Evolutionary conservation across 2,888 invertebrate genomes (phyloP), one percentile per base, ranked within the genome.

Genomic region (Pyrrhia umbra): DNA sequence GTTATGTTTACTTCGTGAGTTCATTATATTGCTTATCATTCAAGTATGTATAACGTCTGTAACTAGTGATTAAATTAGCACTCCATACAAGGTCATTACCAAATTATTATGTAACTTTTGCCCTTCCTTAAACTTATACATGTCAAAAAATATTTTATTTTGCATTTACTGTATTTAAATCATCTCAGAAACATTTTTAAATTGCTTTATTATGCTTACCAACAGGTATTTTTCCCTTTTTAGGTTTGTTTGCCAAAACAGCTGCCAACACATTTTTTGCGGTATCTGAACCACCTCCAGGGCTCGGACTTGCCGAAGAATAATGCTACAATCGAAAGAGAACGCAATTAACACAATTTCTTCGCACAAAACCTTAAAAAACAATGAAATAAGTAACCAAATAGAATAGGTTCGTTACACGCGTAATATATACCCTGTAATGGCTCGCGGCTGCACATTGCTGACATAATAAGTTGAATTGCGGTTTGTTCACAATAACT

Each of bases 201-300:
- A 42, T 16, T 15, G 10, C 18, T 34, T 52, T 34, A 25, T 47
- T 52, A 43, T 25, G 82, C 95, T 91, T 88, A 95, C 95, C 95
- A 85, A 93, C 90, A 81, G 95, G 95, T 79, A 94, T 94, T 90
- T 94, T 94, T 43, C 94, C 93, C 73, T 90, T 90, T 86, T 95
- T 95, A 3, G 94, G 93, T 85, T 90, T 94, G 86, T 95, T 95
- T 78, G 93, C 90, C 81, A 95, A 88, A 67, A 95, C 94, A 6
- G 94, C 94, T 54, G 95, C 94, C 80, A 95, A 84, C 43, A 95
- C 93, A 90, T 95, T 93, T 88, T 93, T 93, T n/a, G 95, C 94
- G 3, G 93, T 65, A 77, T 95, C 93, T 25, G 85, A 64, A 9
- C 88, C 86, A 55, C 84, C 85, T 21, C 80, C n/a, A 73, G 79